Percentiles rank a stretch among this genome's conserved stretches.
Evolutionary conservation across 2,113 vertebrate species (phyloP).

Genomic region (Peromyscus maniculatus): DNA sequence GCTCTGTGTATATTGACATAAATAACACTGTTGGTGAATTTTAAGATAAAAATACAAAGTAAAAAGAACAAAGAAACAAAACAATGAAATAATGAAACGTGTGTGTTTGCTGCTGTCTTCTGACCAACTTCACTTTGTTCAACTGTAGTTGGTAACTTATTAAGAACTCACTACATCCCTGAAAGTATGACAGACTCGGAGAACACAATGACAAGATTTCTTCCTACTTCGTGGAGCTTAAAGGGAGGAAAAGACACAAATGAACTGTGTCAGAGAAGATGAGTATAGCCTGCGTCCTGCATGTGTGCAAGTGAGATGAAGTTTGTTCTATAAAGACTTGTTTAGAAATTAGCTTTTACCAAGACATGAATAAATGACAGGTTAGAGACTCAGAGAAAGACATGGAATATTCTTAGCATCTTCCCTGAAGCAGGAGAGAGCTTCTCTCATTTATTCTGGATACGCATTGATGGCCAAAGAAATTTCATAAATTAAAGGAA

Average conservation of each 20-base stretch:
- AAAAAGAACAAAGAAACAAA: neutral
- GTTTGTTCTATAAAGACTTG: neutral
- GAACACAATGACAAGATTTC: neutral
- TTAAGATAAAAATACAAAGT: slow-evolving; percentile 17
- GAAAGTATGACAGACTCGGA: neutral
- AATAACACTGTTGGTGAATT: neutral
- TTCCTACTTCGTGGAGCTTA: neutral
- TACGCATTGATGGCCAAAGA: neutral
- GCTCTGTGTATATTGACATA: neutral
- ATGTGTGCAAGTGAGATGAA: neutral
- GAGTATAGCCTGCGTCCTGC: neutral
- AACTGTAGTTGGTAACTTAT: neutral
- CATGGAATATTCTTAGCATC: neutral
- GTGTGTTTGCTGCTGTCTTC: neutral
- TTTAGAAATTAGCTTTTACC: slow-evolving; percentile 27
- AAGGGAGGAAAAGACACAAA: neutral
- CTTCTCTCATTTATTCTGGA: neutral
- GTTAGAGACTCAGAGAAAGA: neutral
- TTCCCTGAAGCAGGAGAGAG: neutral
- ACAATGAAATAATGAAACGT: neutral
- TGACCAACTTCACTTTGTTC: neutral
- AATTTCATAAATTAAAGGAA: neutral
- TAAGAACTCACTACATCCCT: neutral
- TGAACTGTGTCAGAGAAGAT: neutral
- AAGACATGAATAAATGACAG: neutral